phyloP scores from a whole-genome alignment of 2,888 invertebrate genomes.

The Lasioglossum villosulum region DNA sequence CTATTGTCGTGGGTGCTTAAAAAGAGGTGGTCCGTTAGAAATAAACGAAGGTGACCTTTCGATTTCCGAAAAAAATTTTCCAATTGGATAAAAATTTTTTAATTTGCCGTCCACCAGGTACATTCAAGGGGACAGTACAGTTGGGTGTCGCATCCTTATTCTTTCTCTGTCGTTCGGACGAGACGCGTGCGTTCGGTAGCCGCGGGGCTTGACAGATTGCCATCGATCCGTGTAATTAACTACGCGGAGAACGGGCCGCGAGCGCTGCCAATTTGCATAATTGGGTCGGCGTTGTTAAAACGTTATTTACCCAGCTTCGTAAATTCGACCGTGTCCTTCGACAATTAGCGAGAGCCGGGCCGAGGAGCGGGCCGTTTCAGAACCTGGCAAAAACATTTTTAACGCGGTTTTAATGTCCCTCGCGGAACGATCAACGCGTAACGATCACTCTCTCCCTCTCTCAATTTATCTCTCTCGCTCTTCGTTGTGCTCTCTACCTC shows the following conservation, averaged over 20 bases:
- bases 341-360: not conserved
- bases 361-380: not conserved
- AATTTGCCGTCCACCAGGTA: too few species aligned
- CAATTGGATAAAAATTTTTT: too few species aligned
- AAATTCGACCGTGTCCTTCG: slow-evolving; percentile 29
- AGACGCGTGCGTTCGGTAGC: slow-evolving; percentile 3
- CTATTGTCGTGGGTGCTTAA: too few species aligned
- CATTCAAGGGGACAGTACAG: not conserved
- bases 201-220: slow-evolving; percentile 57
- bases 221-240: slow-evolving; percentile 64
- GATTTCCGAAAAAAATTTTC: too few species aligned
- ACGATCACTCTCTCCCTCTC: not conserved
- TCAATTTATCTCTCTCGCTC: not conserved
- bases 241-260: slow-evolving; percentile 49
- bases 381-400: not conserved
- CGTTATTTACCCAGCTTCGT: slow-evolving; percentile 60
- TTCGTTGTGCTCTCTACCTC: not conserved
- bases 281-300: slow-evolving; percentile 66
- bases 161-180: not conserved
- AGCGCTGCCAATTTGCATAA: slow-evolving; percentile 70
- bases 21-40: too few species aligned
- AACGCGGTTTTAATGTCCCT: not conserved
- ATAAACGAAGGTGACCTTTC: too few species aligned
- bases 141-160: not conserved
- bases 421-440: not conserved